Evolutionary conservation across 2,113 vertebrate genomes (phyloP), one percentile per base, ranked within the genome.

Genomic region (Cyrtonyx montezumae): DNA sequence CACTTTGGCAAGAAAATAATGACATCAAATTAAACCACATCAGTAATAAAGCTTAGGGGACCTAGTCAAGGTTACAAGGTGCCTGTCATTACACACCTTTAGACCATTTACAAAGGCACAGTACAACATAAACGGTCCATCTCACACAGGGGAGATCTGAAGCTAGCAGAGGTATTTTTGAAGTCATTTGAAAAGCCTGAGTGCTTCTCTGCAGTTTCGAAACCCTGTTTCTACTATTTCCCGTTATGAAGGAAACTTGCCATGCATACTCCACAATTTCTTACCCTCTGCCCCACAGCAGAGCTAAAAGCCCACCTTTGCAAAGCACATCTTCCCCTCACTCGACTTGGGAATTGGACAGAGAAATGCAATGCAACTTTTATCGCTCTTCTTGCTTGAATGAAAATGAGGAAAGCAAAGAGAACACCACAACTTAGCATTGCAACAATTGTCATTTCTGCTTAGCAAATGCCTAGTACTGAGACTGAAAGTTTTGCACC

Each of bases 161-260:
- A 73, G 36, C 53, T 26, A 26, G 1, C 25, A 3, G 30, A 30
- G 0, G 0, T 40, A 1, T 1, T 45, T 84, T 20, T 1, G 1
- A 61, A 79, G 40, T 28, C 6, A 26, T 51, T 30, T 2, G 2
- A 26, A 84, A 80, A 79, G 2, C 26, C 43, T 7, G 84, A 34
- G 34, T 63, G 17, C 11, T 51, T 75, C 15, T 2, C 53, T 51
- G 18, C 8, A 30, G 28, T 79, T 74, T 58, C 48, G 11, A 4
- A 61, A 77, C 34, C 9, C 16, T 13, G 1, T 30, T 82, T 25
- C 68, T 34, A 20, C 13, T 56, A 5, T 30, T 83, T 43, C 45
- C 46, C 71, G 1, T 67, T 22, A 4, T 1, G 26, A 62, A 46
- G 11, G 18, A 11, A 17, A 23, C 7, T 55, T 18, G 15, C 6